Percentiles rank a stretch among this genome's conserved stretches.
Conservation (phyloP, 2,797 vertebrate genomes). For the Takifugu ocellatus region DNA sequence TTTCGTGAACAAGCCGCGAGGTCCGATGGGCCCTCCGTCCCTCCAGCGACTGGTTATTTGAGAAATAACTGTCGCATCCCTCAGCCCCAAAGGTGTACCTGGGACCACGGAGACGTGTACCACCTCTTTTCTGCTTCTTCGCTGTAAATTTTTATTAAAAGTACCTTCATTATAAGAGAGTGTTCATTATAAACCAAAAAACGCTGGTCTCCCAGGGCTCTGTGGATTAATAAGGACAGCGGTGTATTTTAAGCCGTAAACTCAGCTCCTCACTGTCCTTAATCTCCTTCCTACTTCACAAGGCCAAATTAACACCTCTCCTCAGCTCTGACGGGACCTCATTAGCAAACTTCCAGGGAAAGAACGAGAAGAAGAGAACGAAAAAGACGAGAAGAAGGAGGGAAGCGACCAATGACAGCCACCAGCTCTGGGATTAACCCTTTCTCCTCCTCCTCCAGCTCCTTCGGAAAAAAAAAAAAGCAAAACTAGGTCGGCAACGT, state of each 20-base stretch:
- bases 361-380: conserved; percentile 71
- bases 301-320: conserved; percentile 86
- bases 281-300: conserved; percentile 85
- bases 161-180: conserved; percentile 83
- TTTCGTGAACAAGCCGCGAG: conserved; percentile 45
- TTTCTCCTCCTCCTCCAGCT: conserved; percentile 71
- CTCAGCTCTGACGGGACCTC: conserved; percentile 85
- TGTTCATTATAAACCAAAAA: conserved; percentile 84
- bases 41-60: conserved; percentile 58
- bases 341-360: conserved; percentile 84
- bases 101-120: conserved; percentile 60
- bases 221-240: conserved; percentile 85
- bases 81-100: conserved; percentile 67
- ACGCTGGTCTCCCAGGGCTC: conserved; percentile 78
- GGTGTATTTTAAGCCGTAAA: conserved; percentile 87
- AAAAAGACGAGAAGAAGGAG: conserved; percentile 70
- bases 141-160: conserved; percentile 80
- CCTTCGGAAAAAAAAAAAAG: conserved; percentile 71
- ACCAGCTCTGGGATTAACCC: conserved; percentile 82
- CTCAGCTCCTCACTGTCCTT: conserved; percentile 84
- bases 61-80: conserved; percentile 68
- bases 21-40: conserved; percentile 33
- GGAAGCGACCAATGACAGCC: conserved; percentile 82
- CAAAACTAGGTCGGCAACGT: conserved; percentile 79
- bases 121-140: conserved; percentile 49